Evolutionary conservation across 2,888 invertebrate genomes (phyloP).

Genomic region (Pyrocoelia pectoralis): DNA sequence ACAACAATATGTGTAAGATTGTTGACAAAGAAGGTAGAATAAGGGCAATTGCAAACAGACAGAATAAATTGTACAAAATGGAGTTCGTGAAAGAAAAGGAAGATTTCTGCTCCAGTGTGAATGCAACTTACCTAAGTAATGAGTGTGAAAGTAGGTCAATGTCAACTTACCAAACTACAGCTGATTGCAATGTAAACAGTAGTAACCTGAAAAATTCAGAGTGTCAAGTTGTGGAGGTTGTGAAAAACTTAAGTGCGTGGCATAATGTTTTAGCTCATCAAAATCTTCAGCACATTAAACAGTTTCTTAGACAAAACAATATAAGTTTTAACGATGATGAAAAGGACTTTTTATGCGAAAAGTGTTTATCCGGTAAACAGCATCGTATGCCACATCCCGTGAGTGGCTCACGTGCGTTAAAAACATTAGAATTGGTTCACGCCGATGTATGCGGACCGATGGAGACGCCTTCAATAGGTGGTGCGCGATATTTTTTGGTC

Average conservation of each 20-base stretch:
- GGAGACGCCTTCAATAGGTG: slow-evolving; percentile 22
- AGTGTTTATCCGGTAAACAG: slow-evolving; percentile 17
- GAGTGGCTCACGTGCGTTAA: neutral
- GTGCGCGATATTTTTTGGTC: slow-evolving; percentile 26
- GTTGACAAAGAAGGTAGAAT: neutral
- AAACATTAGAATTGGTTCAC: slow-evolving; percentile 25
- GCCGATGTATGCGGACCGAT: slow-evolving; percentile 34
- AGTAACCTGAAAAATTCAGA: too few relatives aligned
- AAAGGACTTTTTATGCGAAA: neutral
- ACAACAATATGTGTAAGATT: neutral
- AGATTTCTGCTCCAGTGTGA: too few relatives aligned
- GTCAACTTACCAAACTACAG: too few relatives aligned
- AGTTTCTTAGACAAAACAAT: neutral
- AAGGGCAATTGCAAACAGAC: neutral
- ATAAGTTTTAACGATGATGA: too few relatives aligned
- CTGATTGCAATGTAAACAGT: too few relatives aligned
- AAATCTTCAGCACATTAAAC: neutral
- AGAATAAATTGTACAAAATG: neutral
- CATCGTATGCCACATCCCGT: neutral
- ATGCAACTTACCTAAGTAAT: too few relatives aligned
- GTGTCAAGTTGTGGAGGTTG: too few relatives aligned
- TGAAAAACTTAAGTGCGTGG: neutral
- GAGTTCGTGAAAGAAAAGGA: too few relatives aligned
- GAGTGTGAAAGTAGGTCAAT: too few relatives aligned
- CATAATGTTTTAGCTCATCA: neutral